A percentile compares a stretch with the other conserved stretches of the same genome.
phyloP scores from a whole-genome alignment of 2,888 invertebrate species.

The Schizotus pectinicornis region DNA sequence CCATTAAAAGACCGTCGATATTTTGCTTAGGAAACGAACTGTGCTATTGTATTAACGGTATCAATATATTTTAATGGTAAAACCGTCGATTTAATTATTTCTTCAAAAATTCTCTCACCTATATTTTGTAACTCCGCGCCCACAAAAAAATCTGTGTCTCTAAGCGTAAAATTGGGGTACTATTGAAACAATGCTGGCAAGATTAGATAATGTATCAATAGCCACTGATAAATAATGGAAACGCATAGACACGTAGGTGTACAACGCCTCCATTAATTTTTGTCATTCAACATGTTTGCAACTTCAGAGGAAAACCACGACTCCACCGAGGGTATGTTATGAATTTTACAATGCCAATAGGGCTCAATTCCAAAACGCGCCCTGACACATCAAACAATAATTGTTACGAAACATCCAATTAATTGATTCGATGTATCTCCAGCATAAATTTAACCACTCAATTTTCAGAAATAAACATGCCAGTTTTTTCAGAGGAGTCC shows the following conservation, averaged over 20 bases:
- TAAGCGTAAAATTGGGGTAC: background rate
- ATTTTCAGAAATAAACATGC: conserved; percentile 33
- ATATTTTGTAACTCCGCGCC: background rate
- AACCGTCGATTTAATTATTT: conserved; percentile 25
- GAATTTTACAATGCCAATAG: no score
- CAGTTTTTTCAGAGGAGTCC: conserved; percentile 33
- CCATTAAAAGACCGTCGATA: conserved; percentile 15
- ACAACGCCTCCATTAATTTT: background rate
- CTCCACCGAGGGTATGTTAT: no score
- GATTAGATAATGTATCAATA: no score
- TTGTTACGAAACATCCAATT: no score
- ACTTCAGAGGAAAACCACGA: no score
- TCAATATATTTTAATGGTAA: conserved; percentile 47
- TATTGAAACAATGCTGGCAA: no score
- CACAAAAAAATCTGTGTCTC: no score
- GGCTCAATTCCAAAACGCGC: no score
- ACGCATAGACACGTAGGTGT: background rate
- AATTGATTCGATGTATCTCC: no score
- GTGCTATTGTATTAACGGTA: conserved; percentile 38
- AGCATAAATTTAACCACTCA: background rate
- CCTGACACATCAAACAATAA: no score
- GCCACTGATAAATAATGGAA: no score
- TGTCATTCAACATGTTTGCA: no score
- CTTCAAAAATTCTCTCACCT: background rate
- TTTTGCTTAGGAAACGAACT: conserved; percentile 31